Base-by-base conservation (phyloP, 2,888 invertebrate species). In the Lasioglossum zephyrum region DNA sequence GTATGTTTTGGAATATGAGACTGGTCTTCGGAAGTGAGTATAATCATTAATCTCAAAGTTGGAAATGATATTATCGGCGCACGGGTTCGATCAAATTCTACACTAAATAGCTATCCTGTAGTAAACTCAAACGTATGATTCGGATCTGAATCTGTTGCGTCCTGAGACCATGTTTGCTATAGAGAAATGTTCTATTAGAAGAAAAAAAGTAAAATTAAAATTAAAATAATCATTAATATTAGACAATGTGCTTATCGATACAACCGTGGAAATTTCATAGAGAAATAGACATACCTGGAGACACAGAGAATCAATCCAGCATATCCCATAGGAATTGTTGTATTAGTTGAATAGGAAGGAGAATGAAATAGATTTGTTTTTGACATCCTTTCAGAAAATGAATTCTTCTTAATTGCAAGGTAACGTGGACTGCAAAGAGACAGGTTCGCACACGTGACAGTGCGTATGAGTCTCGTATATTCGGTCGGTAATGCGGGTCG, bases 401-500 rank as follows among this genome's bases (percentile, higher is more conserved):
- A 53, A 53, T 9, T 53, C 53, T 53, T 53, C 53, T 53, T 53
- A 53, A 53, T n/a, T 22, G 22, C 53, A 22, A 53, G 57, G 57
- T n/a, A n/a, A 22, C 57, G 9, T 66, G 77, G 72, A 53, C 36
- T n/a, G 39, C 26, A 8, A 63, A 76, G 26, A 66, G 53, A 83
- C 18, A 53, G 69, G 63, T 39, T 69, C 70, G 4, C 44, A 53
- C 44, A 53, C 2, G 26, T 73, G 36, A 77, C 73, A 53, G 70
- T 16, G 39, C 66, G n/a, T 9, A n/a, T 44, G 69, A 57, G 53
- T 80, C 77, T 77, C 66, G 47, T 73, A 70, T 69, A 18, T 18
- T 82, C 80, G 57, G 73, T 63, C 39, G 57, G 39, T 77, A 72
- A 76, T 60, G 47, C 82, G 47, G 57, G 75, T 44, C 63, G 79